These are phyloP conservation scores for Gymnothorax javanicus DNA, from an alignment of 2,797 vertebrate species.

Conservation along the genomic window DNA sequence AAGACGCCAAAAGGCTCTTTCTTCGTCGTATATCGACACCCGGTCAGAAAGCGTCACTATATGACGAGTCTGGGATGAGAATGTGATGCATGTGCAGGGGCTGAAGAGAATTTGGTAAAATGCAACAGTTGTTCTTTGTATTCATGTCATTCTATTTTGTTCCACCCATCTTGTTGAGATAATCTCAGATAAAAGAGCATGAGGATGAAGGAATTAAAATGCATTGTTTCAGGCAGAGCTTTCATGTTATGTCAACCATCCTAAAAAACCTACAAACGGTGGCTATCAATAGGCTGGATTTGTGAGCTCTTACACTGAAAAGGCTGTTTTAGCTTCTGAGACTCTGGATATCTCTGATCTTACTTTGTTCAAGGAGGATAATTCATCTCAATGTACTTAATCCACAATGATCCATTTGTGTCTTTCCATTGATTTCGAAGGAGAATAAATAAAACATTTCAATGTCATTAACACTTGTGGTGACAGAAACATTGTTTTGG, in stretches of 20 bases:
- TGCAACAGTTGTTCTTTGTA: neutral
- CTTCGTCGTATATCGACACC: no score
- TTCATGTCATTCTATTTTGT: neutral
- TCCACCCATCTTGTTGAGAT: neutral
- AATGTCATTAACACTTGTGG: neutral
- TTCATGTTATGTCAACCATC: neutral
- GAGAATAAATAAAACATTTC: neutral
- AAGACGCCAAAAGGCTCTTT: no score
- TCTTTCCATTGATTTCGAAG: neutral
- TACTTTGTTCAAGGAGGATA: neutral
- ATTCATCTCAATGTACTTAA: slow-evolving; percentile 22
- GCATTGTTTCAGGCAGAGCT: neutral
- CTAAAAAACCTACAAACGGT: neutral
- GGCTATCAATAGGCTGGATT: neutral
- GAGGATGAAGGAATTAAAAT: neutral
- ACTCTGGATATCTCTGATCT: neutral
- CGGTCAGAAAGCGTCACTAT: no score
- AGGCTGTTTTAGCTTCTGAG: neutral
- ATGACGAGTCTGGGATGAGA: no score
- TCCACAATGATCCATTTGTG: slow-evolving; percentile 10
- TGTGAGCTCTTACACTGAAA: neutral
- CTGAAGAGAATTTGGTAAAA: no score
- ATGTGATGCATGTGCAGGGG: no score
- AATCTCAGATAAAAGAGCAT: neutral
- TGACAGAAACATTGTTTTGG: neutral